phyloP scores from a whole-genome alignment of 2,888 invertebrate species.

The Patella caerulea region DNA sequence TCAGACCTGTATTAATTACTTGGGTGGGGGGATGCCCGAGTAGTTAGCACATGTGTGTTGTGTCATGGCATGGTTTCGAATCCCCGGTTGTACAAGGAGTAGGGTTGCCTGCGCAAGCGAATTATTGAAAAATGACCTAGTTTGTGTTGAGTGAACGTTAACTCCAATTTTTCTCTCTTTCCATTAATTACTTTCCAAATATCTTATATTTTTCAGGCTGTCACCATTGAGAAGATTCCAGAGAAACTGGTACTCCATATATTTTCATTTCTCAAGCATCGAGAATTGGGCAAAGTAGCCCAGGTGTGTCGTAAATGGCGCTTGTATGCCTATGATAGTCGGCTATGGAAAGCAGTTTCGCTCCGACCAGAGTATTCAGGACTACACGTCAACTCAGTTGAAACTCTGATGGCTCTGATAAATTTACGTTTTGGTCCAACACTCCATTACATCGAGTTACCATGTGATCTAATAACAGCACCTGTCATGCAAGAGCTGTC shows the following conservation, averaged over 20 bases:
- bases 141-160: too few species aligned
- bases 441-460: slow-evolving; percentile 75
- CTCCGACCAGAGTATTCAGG: slow-evolving; percentile 97
- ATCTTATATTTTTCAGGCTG: slow-evolving; percentile 47
- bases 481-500: slow-evolving; percentile 96
- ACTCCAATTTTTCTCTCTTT: too few species aligned
- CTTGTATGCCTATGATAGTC: slow-evolving; percentile 93
- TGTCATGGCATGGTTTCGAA: too few species aligned
- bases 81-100: too few species aligned
- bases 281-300: slow-evolving; percentile 90
- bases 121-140: too few species aligned
- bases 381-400: slow-evolving; percentile 87
- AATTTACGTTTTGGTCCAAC: slow-evolving; percentile 73
- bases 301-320: slow-evolving; percentile 97
- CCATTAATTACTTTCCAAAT: too few species aligned
- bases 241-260: slow-evolving; percentile 95
- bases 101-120: too few species aligned
- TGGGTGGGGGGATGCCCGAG: too few species aligned
- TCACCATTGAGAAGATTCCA: slow-evolving; percentile 81
- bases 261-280: slow-evolving; percentile 93
- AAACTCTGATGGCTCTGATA: slow-evolving; percentile 88
- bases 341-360: slow-evolving; percentile 95
- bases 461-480: slow-evolving; percentile 96
- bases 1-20: too few species aligned
- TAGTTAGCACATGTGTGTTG: too few species aligned